Evolutionary conservation across 2,113 vertebrate species (phyloP), one percentile per base, ranked within the genome.

Genomic region (Ictalurus furcatus): DNA sequence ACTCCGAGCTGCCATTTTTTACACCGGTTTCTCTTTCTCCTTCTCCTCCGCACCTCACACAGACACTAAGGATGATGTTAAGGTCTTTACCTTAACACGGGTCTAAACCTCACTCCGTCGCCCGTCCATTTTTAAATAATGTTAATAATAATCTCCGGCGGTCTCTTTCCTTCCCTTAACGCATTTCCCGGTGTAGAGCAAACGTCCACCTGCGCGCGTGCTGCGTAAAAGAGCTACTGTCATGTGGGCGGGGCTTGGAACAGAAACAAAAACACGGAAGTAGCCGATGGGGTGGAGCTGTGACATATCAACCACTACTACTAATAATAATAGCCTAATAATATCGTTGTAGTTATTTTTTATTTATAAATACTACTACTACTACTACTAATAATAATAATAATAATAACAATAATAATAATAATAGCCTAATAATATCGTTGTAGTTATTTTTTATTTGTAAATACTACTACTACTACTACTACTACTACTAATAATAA

Each of bases 211-310:
- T 90, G 89, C 37, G 6, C 85, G 54, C 37, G 48, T 2, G 58
- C 81, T 9, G 56, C 28, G 65, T 11, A 11, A 73, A 85, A 9
- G 56, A 78, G 19, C 25, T 40, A 58, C 28, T 56, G 67, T 58
- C 85, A 54, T 9, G 37, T 87, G 85, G 85, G 85, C 71, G 85
- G 71, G 58, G 85, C 37, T 87, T 88, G 48, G 34, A 85, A 73
- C 34, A 44, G 58, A 71, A 84, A 88, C 56, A 78, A 78, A 58
- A 61, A 76, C 54, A 44, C 23, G 85, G 71, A 87, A 87, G 23
- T 76, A 37, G 30, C 52, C 5, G 56, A 23, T 78, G 73, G 79
- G 67, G 85, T n/a, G 85, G 71, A n/a, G 71, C 73, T 21, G 44
- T 48, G 28, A 63, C 56, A 17, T 56, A 2, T n/a, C 30, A 11